Evolutionary conservation across 2,888 invertebrate species (phyloP).

Genomic region (Philhelius pedissequus): DNA sequence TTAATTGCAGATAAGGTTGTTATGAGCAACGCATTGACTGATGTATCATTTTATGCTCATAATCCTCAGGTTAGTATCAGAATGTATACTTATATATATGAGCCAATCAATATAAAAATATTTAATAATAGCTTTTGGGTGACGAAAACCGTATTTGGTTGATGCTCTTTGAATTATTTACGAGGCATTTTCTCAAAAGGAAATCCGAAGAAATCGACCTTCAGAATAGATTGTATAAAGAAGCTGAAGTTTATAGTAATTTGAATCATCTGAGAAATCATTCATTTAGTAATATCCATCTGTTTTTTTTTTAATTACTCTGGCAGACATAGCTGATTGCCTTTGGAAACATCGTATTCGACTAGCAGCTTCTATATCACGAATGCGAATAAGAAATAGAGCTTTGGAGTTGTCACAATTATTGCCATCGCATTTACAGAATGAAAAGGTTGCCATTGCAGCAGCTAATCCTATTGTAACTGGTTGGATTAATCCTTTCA

Average conservation of each 20-base stretch:
- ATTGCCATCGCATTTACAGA: conserved; percentile 85
- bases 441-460: conserved; percentile 84
- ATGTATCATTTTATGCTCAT: conserved; percentile 79
- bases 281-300: background rate
- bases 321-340: conserved; percentile 81
- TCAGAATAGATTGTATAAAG: conserved; percentile 73
- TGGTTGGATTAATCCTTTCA: conserved; percentile 90
- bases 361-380: conserved; percentile 87
- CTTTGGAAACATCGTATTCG: conserved; percentile 84
- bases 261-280: background rate
- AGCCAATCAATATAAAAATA: background rate
- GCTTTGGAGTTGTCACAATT: conserved; percentile 85
- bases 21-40: conserved; percentile 79
- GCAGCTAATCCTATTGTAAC: conserved; percentile 81
- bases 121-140: conserved; percentile 31
- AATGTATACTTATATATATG: background rate
- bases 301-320: background rate
- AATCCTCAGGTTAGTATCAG: conserved; percentile 73
- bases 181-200: conserved; percentile 79
- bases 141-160: conserved; percentile 80
- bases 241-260: conserved; percentile 74
- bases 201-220: conserved; percentile 73
- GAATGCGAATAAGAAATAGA: conserved; percentile 86
- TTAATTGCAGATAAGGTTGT: conserved; percentile 79
- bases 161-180: conserved; percentile 81